Evolutionary conservation across 1,140 invertebrate genomes (phyloP).

Genomic region (Campoletis sonorensis): DNA sequence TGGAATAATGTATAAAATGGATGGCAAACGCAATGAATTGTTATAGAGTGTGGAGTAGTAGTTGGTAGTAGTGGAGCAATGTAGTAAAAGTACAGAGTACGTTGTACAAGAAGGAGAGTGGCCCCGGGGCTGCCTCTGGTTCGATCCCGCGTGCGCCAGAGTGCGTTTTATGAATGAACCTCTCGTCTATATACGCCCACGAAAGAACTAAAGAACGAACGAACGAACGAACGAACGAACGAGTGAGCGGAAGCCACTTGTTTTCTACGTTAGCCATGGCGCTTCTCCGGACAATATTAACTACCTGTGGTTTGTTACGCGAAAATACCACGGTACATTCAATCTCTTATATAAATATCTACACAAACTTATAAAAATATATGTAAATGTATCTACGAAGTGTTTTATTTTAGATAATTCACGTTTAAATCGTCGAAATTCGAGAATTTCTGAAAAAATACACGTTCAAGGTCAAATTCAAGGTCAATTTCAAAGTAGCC

Average conservation of each 20-base stretch:
- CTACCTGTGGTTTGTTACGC: conserved; percentile 43
- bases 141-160: conserved; percentile 52
- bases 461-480: too few species aligned
- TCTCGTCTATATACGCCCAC: conserved; percentile 51
- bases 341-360: neutral
- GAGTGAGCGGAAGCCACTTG: conserved; percentile 58
- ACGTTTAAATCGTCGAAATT: too few species aligned
- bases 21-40: neutral
- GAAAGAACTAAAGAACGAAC: conserved; percentile 28
- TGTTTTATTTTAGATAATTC: too few species aligned
- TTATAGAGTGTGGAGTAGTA: neutral
- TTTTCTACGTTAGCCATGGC: conserved; percentile 57
- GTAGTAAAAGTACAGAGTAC: neutral
- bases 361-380: too few species aligned
- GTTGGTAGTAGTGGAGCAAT: neutral
- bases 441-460: too few species aligned
- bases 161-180: conserved; percentile 60
- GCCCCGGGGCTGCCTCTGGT: conserved; percentile 19
- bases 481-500: too few species aligned
- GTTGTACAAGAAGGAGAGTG: neutral
- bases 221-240: conserved; percentile 38
- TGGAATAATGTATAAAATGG: too few species aligned
- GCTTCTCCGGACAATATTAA: conserved; percentile 55
- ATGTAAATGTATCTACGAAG: too few species aligned
- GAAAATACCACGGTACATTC: neutral